Base-by-base conservation (phyloP, 2,113 vertebrate species). In the Nycticryphes semicollaris region DNA sequence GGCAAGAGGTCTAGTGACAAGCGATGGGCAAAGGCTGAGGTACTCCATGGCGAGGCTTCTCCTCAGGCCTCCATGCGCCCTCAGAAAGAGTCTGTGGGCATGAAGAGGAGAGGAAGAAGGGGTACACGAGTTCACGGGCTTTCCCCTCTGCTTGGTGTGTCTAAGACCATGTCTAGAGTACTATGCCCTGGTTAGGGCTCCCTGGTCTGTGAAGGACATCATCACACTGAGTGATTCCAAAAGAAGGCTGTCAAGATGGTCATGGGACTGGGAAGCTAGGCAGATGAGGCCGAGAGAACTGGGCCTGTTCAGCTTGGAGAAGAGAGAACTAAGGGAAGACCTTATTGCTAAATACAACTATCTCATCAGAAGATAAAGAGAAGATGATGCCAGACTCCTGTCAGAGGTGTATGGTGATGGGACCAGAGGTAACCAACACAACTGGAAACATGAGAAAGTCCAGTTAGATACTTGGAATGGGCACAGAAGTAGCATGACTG, bases 71-170 rank as follows among this genome's bases (percentile, higher is more conserved):
- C 23, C n/a, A 56, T 41, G 31, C 53, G 31, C 3, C 16, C 39
- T 73, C 45, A 12, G 43, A 57, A 9, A 25, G 14, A n/a, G 41
- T 47, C 37, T 75, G 15, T 4, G 12, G 17, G 41, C 35, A 23
- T 6, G 21, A 81, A 90, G 31, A 51, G 39, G 50, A 81, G 19
- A 74, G 0, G 2, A 31, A 73, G 45, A 6, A 57, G 25, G 28
- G 33, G 22, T 14, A 9, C 0, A 0, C 4, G 41, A 51, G 53
- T 10, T 47, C 28, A 41, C 3, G 10, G 5, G 39, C 20, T 27
- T 86, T 74, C 23, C 37, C 6, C 14, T 69, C 21, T 53, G 35
- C 20, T 72, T 57, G 25, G 15, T 8, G 57, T 10, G 66, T 76
- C 2, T 57, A 84, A 76, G 37, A 48, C 16, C 27, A 8, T 7